A percentile compares a stretch with the other conserved stretches of the same genome.
These are phyloP conservation scores for Yponomeuta cagnagella DNA, from an alignment of 2,888 invertebrate genomes.

Conservation along the genomic window DNA sequence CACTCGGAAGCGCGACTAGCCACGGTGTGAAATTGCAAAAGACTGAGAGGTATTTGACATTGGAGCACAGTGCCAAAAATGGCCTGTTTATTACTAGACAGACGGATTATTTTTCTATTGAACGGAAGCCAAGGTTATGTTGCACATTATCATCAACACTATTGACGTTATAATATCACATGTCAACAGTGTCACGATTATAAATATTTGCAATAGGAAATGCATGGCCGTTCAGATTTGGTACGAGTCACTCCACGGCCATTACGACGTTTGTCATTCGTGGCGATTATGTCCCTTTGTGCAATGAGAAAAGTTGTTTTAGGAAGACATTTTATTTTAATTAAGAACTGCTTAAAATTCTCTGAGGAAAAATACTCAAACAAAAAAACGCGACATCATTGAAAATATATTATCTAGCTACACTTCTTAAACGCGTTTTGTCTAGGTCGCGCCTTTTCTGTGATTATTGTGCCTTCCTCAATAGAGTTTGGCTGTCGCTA, in stretches of 20 bases:
- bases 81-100: neutral
- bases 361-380: too few relatives aligned
- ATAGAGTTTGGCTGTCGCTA: too few relatives aligned
- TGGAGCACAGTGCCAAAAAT: neutral
- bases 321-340: too few relatives aligned
- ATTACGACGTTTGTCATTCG: too few relatives aligned
- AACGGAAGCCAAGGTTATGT: conserved; percentile 24
- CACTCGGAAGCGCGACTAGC: neutral
- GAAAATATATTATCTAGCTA: too few relatives aligned
- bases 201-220: conserved; percentile 25
- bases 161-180: conserved; percentile 22
- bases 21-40: neutral
- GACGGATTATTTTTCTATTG: conserved; percentile 19
- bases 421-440: too few relatives aligned
- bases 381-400: too few relatives aligned
- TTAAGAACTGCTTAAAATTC: too few relatives aligned
- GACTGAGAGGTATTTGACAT: conserved; percentile 6
- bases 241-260: neutral
- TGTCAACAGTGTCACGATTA: conserved; percentile 29
- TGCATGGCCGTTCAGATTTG: conserved; percentile 19
- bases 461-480: too few relatives aligned
- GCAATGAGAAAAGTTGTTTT: too few relatives aligned
- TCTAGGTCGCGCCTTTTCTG: too few relatives aligned
- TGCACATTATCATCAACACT: conserved; percentile 20
- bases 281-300: too few relatives aligned